Evolutionary conservation across 1,140 invertebrate genomes (phyloP).

Genomic region (Orussus abietinus): DNA sequence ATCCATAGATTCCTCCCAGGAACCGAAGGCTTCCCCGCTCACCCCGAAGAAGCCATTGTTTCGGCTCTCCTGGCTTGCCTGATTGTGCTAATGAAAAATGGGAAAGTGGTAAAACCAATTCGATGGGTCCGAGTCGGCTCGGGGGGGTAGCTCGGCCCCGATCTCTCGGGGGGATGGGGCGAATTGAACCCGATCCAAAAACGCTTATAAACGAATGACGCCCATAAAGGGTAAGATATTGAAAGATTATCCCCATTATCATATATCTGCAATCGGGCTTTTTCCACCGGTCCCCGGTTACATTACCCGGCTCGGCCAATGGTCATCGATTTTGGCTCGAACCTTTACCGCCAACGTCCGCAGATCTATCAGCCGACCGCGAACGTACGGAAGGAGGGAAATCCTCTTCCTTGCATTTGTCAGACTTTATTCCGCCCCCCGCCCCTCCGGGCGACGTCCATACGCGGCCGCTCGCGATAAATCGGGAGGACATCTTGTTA

Average conservation of each 20-base stretch:
- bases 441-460: background rate
- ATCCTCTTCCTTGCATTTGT: background rate
- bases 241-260: conserved; percentile 33
- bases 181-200: conserved; percentile 39
- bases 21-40: conserved; percentile 11
- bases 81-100: conserved; percentile 40
- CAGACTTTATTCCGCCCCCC: background rate
- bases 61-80: conserved; percentile 21
- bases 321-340: background rate
- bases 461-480: too few relatives aligned
- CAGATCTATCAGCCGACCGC: background rate
- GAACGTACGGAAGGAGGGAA: background rate
- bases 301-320: too few relatives aligned
- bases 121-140: conserved; percentile 15
- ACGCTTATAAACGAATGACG: conserved; percentile 36
- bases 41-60: conserved; percentile 29
- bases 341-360: background rate
- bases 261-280: conserved; percentile 22
- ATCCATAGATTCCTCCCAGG: conserved; percentile 24
- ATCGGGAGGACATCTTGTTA: too few relatives aligned
- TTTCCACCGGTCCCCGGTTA: background rate
- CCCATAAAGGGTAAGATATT: conserved; percentile 32
- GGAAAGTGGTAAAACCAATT: conserved; percentile 26
- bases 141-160: background rate
- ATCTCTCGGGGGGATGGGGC: conserved; percentile 12